phyloP scores from a whole-genome alignment of 2,797 vertebrate species.

The Calcarius lapponicus region DNA sequence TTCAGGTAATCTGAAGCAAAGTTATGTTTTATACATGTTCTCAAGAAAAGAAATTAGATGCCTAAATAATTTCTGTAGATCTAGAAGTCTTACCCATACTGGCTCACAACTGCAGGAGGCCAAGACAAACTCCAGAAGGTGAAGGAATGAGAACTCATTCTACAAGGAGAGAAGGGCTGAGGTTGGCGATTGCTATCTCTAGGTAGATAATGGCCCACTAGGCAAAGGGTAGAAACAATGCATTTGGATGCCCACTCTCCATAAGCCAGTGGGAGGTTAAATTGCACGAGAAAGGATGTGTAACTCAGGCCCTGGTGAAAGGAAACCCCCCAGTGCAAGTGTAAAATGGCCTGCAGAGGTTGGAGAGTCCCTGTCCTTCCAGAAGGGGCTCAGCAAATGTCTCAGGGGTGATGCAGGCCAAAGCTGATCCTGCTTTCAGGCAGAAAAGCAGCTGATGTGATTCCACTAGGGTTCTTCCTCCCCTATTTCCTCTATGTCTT shows the following conservation, averaged over 20 bases:
- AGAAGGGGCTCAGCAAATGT: neutral
- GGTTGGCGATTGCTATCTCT: fast-evolving
- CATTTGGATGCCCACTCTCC: neutral
- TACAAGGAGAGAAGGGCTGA: neutral
- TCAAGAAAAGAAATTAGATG: neutral
- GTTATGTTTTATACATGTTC: neutral
- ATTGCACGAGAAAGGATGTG: neutral
- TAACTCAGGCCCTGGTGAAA: neutral
- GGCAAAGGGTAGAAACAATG: neutral
- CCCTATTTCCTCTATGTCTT: neutral
- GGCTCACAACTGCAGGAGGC: neutral
- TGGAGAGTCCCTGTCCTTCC: neutral
- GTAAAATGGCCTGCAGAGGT: neutral
- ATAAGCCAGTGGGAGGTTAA: neutral
- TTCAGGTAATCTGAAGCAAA: neutral
- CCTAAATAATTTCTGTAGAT: neutral
- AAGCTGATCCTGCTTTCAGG: neutral
- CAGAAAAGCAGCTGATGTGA: neutral
- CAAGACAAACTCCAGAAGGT: neutral
- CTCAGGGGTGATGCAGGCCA: neutral
- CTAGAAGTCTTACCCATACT: neutral
- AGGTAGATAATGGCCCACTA: neutral
- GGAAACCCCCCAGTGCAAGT: neutral
- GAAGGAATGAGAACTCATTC: neutral
- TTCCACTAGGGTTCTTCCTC: neutral